phyloP scores from a whole-genome alignment of 2,113 vertebrate genomes.

The Melospiza melodia region DNA sequence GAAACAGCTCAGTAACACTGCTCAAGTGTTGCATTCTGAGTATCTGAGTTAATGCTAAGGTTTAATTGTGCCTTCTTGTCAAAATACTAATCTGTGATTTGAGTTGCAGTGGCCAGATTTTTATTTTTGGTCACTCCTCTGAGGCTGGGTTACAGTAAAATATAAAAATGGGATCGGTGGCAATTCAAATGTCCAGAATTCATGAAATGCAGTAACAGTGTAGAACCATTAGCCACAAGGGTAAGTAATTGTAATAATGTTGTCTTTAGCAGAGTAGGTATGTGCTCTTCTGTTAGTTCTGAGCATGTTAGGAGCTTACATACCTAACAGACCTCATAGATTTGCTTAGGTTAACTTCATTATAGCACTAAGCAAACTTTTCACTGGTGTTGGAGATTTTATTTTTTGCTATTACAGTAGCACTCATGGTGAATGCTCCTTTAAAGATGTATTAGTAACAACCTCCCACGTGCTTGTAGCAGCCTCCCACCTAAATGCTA shows the following conservation, averaged over 20 bases:
- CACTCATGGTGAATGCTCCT: neutral
- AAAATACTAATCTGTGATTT: neutral
- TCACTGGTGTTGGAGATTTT: neutral
- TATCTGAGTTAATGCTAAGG: neutral
- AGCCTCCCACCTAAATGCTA: neutral
- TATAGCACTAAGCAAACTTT: neutral
- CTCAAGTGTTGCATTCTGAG: neutral
- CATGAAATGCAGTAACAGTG: neutral
- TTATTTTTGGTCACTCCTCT: neutral
- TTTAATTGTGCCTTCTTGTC: neutral
- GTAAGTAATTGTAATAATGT: neutral
- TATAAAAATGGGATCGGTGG: neutral
- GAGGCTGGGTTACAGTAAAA: neutral
- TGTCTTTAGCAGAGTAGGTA: neutral
- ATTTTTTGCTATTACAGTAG: neutral
- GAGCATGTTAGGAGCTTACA: neutral
- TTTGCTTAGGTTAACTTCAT: neutral
- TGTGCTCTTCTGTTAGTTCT: neutral
- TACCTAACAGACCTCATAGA: neutral
- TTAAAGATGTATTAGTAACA: neutral
- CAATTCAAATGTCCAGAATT: neutral
- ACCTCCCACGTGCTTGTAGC: neutral
- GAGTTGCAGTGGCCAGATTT: neutral
- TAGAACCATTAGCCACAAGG: neutral
- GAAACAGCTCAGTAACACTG: neutral